These are phyloP conservation scores for Lobophora halterata DNA, from an alignment of 2,888 invertebrate genomes.

Conservation along the genomic window DNA sequence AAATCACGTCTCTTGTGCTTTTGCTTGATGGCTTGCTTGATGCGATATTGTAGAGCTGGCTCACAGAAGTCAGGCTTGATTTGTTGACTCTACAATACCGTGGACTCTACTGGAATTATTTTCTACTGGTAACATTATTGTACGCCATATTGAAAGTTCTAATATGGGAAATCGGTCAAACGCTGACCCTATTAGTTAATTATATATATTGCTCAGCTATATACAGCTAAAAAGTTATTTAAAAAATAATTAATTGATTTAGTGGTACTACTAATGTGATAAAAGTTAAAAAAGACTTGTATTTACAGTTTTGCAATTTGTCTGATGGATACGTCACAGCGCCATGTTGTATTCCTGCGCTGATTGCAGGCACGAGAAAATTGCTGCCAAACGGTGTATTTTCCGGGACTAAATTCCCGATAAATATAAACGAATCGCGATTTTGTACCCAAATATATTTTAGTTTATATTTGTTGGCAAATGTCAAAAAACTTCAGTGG, in stretches of 20 bases:
- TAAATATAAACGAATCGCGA: constrained; percentile 76
- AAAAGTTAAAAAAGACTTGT: constrained; percentile 42
- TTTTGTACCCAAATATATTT: constrained; percentile 79
- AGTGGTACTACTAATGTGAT: constrained; percentile 46
- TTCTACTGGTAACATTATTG: constrained; percentile 50
- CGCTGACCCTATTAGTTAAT: constrained; percentile 70
- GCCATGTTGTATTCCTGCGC: constrained; percentile 82
- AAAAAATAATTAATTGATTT: constrained; percentile 59
- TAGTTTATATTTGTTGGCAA: constrained; percentile 78
- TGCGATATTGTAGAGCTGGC: too few species aligned
- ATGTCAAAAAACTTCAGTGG: constrained; percentile 73
- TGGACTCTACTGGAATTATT: constrained; percentile 9
- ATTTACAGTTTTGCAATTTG: constrained; percentile 69
- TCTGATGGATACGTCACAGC: constrained; percentile 78
- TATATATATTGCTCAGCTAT: constrained; percentile 52
- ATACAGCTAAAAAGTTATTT: constrained; percentile 47
- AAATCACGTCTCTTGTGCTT: too few species aligned
- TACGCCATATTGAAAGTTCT: constrained; percentile 77
- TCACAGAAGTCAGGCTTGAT: too few species aligned
- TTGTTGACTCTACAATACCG: too few species aligned
- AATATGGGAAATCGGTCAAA: constrained; percentile 75
- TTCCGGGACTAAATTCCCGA: constrained; percentile 78
- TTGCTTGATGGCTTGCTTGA: too few species aligned
- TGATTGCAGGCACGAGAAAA: constrained; percentile 81
- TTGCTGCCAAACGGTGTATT: constrained; percentile 80